A percentile compares a stretch with the other conserved stretches of the same genome.
Evolutionary conservation across 2,113 vertebrate species (phyloP).

Genomic region (Laticauda colubrina): DNA sequence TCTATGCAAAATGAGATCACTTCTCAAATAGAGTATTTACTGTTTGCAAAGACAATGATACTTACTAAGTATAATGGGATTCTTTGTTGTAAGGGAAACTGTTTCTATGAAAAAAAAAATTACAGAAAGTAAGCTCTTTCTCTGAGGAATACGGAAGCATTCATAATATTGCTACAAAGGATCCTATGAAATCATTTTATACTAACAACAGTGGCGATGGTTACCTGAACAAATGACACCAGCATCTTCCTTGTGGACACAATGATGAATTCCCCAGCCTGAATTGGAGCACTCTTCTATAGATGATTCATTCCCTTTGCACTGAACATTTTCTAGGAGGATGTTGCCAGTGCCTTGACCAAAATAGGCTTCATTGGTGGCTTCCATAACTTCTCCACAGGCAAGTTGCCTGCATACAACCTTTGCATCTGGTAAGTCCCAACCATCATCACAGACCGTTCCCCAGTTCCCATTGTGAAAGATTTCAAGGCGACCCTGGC

Average conservation of each 20-base stretch:
- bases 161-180: not conserved
- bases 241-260: not conserved
- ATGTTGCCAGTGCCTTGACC: too few relatives aligned
- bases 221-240: not conserved
- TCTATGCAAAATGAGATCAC: not conserved
- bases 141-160: not conserved
- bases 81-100: not conserved
- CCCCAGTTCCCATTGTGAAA: too few relatives aligned
- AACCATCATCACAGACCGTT: too few relatives aligned
- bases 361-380: not conserved
- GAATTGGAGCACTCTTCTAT: not conserved
- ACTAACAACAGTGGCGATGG: not conserved
- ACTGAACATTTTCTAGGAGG: not conserved
- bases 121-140: not conserved
- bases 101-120: not conserved
- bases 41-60: not conserved
- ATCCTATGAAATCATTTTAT: not conserved
- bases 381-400: too few relatives aligned
- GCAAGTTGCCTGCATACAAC: too few relatives aligned
- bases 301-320: not conserved
- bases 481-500: too few relatives aligned
- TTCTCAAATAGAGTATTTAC: not conserved
- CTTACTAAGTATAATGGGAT: not conserved
- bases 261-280: not conserved
- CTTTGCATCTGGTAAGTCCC: too few relatives aligned